These are phyloP conservation scores for Verasper variegatus DNA, from an alignment of 2,113 vertebrate species.

Conservation along the genomic window DNA sequence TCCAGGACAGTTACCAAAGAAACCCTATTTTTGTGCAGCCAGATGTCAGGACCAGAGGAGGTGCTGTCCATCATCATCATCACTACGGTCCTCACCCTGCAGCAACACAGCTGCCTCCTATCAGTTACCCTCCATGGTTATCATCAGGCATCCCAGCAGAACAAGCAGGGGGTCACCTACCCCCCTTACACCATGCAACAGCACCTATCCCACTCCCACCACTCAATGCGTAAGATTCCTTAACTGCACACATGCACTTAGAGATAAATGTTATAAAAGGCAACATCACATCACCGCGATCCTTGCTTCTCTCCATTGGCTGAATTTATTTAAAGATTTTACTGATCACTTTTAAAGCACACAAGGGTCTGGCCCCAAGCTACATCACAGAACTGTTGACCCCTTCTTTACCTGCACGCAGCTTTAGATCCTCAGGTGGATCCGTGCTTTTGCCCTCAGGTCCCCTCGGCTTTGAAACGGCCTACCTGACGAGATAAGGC, in stretches of 20 bases:
- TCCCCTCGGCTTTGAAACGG: no score
- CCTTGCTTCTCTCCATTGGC: no score
- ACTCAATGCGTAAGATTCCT: conserved; percentile 67
- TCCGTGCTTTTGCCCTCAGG: no score
- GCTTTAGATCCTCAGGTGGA: no score
- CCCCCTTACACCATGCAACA: conserved; percentile 44
- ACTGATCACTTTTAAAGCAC: no score
- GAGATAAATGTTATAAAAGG: background rate
- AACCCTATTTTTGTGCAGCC: conserved; percentile 54
- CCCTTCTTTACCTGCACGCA: no score
- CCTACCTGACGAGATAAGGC: no score
- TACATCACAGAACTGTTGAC: no score
- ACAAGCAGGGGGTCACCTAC: conserved; percentile 58
- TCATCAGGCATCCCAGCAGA: conserved; percentile 46
- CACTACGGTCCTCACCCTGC: conserved; percentile 75
- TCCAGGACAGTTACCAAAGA: conserved; percentile 65
- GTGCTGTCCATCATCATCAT: conserved; percentile 86
- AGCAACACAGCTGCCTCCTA: conserved; percentile 50
- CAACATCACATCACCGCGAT: no score
- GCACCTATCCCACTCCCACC: conserved; percentile 60
- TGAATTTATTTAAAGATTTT: no score
- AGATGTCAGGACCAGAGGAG: conserved; percentile 67
- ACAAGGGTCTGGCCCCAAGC: no score
- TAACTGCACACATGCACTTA: background rate
- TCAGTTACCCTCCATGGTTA: conserved; percentile 72